Evolutionary conservation across 2,888 invertebrate species (phyloP), one percentile per base, ranked within the genome.

Genomic region (Mesodorylaimus sp.): DNA sequence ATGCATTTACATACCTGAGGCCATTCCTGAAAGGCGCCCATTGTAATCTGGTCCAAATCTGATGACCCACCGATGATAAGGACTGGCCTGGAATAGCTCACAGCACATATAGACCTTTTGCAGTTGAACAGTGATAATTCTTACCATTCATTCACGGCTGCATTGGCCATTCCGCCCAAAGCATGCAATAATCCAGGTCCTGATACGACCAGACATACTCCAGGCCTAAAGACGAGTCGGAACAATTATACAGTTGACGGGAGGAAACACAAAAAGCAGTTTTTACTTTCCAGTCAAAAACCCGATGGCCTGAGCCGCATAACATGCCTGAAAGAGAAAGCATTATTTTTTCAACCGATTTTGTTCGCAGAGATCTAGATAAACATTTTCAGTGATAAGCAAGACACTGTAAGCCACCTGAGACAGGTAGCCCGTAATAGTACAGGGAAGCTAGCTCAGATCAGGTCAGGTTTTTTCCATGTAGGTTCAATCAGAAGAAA

Each of bases 21-120:
- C 72, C 81, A 88, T 69, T 89, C 91, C 69, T 95, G 93, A 69
- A 95, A 95, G 1, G 88, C 93, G 24, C 93, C 93, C 59, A 88
- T 81, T 7, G 83, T 84, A 69, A 91, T 91, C 65, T 89, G 89
- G 67, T 88, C 85, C 61, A 81, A 76, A 19, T 86, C 81, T 59
- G 84, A 82, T 0, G 91, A 81, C 1, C 95, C 93, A 21, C 85
- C 89, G 55, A 95, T 78, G 2, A 93, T 85, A 37, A 95, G 63
- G 45, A 93, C 69, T 0, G 93, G 93, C 79, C 78, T 77, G 53
- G 2, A 59, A 57, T 23, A 46, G 37, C 5, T 26, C 7, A n/a
- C 10, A 41, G 21, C 10, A n/a, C 7, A 19, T 41, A 7, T 7
- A 41, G 21, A 21, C 7, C 24, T 5, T 44, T 10, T 3, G 21